These are phyloP conservation scores for Malurus cyaneus DNA, from an alignment of 2,113 vertebrate genomes.

Conservation along the genomic window DNA sequence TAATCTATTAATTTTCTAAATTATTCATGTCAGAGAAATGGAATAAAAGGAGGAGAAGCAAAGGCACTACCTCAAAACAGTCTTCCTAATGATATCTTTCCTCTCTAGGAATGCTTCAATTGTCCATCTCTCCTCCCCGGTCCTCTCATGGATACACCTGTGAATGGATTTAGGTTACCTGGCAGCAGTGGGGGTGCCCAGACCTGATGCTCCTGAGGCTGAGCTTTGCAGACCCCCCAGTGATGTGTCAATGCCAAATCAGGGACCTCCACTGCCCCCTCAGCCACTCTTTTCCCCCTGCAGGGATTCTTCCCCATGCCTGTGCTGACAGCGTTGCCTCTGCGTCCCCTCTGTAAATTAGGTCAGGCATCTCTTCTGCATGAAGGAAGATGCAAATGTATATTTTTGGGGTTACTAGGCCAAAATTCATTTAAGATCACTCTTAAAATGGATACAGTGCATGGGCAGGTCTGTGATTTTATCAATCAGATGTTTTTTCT, in stretches of 20 bases:
- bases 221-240: background rate
- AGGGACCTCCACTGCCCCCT: background rate
- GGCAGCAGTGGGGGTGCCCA: background rate
- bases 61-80: background rate
- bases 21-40: constrained; percentile 46
- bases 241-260: background rate
- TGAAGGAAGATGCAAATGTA: background rate
- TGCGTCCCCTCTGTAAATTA: accelerated
- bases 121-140: background rate
- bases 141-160: background rate
- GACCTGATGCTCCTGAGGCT: background rate
- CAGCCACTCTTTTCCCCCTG: background rate
- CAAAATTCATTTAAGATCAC: background rate
- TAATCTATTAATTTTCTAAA: constrained; percentile 63
- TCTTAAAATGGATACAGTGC: background rate
- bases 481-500: background rate
- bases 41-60: background rate
- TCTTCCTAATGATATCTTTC: background rate
- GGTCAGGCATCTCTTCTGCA: background rate
- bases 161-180: background rate
- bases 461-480: background rate
- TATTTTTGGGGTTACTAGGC: background rate
- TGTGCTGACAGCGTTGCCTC: background rate
- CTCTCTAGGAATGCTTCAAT: background rate
- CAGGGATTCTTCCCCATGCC: background rate